These are phyloP conservation scores for Poecile montanus DNA, from an alignment of 2,797 vertebrate species.

Conservation along the genomic window DNA sequence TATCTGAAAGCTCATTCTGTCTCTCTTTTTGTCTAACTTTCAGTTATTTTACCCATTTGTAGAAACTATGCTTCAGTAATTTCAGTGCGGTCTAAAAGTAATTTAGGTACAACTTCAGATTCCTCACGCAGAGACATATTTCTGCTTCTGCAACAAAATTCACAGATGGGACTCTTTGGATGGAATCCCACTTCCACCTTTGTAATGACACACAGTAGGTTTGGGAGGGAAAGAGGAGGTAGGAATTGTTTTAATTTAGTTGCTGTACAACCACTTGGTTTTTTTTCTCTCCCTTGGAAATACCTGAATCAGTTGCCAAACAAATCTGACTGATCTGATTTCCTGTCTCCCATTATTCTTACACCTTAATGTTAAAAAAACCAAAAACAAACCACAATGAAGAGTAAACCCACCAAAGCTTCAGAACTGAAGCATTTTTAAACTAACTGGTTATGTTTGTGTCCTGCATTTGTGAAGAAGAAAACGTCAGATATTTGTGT, in stretches of 20 bases:
- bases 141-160: not conserved
- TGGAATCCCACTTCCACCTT: not conserved
- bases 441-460: not conserved
- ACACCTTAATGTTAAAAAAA: not conserved
- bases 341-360: not conserved
- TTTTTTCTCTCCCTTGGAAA: not conserved
- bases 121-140: not conserved
- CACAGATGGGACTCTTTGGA: not conserved
- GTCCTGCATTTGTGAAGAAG: not conserved
- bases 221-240: not conserved
- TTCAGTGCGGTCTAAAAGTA: not conserved
- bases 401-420: not conserved
- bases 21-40: not conserved
- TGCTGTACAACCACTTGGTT: not conserved
- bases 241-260: not conserved
- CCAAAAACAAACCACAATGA: not conserved
- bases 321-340: not conserved
- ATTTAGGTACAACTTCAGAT: not conserved
- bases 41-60: not conserved
- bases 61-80: not conserved
- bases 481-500: not conserved
- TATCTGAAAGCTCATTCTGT: not conserved
- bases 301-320: not conserved
- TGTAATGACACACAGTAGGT: not conserved
- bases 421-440: not conserved